These are phyloP conservation scores for Prietella phreatophila DNA, from an alignment of 2,113 vertebrate genomes.

Conservation along the genomic window DNA sequence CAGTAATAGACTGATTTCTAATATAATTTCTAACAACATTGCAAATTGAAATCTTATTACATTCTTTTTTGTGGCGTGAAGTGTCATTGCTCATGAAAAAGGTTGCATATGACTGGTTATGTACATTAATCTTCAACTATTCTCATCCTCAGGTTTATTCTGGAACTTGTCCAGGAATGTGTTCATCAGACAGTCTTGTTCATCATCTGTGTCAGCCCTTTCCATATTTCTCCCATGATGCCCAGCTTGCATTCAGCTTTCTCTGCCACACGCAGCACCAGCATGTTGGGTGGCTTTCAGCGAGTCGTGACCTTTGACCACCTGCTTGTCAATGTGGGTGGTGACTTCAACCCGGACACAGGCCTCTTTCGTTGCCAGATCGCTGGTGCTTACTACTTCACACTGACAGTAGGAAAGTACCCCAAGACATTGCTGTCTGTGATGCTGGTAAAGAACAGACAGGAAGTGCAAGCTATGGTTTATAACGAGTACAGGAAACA, in stretches of 20 bases:
- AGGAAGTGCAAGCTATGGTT: slow-evolving; percentile 75
- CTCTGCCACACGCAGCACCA: slow-evolving; percentile 72
- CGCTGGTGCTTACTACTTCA: slow-evolving; percentile 74
- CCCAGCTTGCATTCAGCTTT: slow-evolving; percentile 68
- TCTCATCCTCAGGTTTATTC: slow-evolving; percentile 6
- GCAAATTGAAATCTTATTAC: background rate
- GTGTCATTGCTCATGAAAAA: background rate
- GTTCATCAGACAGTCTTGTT: slow-evolving; percentile 55
- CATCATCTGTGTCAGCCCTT: slow-evolving; percentile 47
- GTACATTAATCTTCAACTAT: background rate
- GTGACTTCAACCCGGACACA: slow-evolving; percentile 71
- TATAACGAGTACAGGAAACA: slow-evolving; percentile 71
- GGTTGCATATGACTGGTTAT: background rate
- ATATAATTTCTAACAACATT: background rate
- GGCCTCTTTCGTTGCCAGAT: slow-evolving; percentile 74
- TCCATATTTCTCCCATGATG: slow-evolving; percentile 51
- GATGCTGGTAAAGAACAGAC: slow-evolving; percentile 75
- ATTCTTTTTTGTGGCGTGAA: background rate
- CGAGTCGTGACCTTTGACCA: slow-evolving; percentile 73
- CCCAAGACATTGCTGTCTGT: slow-evolving; percentile 77
- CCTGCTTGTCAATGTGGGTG: slow-evolving; percentile 72
- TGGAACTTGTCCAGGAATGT: slow-evolving; percentile 43
- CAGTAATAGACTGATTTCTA: background rate
- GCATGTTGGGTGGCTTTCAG: slow-evolving; percentile 69
- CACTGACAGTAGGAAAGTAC: slow-evolving; percentile 75